Percentiles rank a stretch among this genome's conserved stretches.
These are phyloP conservation scores for Abramis brama DNA, from an alignment of 2,113 vertebrate species.

Conservation along the genomic window DNA sequence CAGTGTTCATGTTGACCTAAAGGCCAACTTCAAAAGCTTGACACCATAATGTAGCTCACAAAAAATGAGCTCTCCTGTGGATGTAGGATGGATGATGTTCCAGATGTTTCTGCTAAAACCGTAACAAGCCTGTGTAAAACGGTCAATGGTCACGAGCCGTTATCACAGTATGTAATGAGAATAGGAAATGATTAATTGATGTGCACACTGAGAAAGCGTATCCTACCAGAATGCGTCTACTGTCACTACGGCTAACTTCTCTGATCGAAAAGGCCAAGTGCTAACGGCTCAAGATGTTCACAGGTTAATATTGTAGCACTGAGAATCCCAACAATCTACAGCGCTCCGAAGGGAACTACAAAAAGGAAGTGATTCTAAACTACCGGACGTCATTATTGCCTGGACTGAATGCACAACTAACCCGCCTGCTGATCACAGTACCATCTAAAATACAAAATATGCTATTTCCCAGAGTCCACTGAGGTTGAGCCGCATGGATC, in stretches of 20 bases:
- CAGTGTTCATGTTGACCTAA: conserved; percentile 21
- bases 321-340: conserved; percentile 5
- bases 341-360: conserved; percentile 1
- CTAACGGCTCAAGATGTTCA: not conserved
- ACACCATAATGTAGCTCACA: not conserved
- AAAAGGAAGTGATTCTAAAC: conserved; percentile 29
- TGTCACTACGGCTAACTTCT: not conserved
- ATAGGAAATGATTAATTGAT: not conserved
- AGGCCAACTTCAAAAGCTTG: conserved; percentile 22
- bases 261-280: conserved; percentile 12
- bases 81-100: not conserved
- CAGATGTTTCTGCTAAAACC: conserved; percentile 19
- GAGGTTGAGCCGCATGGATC: conserved; percentile 55
- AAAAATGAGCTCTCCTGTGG: not conserved
- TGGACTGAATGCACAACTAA: conserved; percentile 44
- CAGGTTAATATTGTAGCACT: not conserved
- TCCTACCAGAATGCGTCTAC: not conserved
- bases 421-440: conserved; percentile 37
- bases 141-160: conserved; percentile 7
- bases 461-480: conserved; percentile 40
- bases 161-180: not conserved
- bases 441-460: conserved; percentile 42
- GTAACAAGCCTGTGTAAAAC: conserved; percentile 5
- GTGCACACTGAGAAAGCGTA: not conserved
- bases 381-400: conserved; percentile 43